Percentiles rank a stretch among this genome's conserved stretches.
These are phyloP conservation scores for Ormyrus labotus DNA, from an alignment of 2,888 invertebrate species.

Conservation along the genomic window DNA sequence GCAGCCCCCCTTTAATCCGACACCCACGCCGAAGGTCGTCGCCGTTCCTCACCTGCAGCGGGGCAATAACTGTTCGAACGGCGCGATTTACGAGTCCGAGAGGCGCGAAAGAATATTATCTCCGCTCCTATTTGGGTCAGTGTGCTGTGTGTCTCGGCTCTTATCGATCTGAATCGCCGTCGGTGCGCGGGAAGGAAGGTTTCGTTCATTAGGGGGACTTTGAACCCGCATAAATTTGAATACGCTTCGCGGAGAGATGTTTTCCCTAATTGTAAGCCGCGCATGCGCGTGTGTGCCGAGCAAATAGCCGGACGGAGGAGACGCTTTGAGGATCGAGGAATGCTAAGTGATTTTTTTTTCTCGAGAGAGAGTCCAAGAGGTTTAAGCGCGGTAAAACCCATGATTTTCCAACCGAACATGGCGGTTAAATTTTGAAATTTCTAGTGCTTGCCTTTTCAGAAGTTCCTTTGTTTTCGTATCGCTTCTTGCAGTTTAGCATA, in stretches of 20 bases:
- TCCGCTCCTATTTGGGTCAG: slow-evolving; percentile 4
- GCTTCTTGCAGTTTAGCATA: too few relatives aligned
- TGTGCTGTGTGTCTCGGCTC: neutral
- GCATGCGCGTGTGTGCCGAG: slow-evolving; percentile 12
- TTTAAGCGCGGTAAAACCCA: too few relatives aligned
- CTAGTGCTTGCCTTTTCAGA: too few relatives aligned
- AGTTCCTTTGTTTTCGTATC: too few relatives aligned
- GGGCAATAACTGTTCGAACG: slow-evolving; percentile 18
- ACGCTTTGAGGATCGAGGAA: slow-evolving; percentile 6
- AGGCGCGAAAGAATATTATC: slow-evolving; percentile 14
- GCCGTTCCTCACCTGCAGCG: slow-evolving; percentile 31
- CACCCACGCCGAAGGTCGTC: neutral
- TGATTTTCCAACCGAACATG: too few relatives aligned
- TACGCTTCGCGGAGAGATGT: slow-evolving; percentile 44
- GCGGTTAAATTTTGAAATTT: too few relatives aligned
- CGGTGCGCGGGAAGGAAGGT: neutral
- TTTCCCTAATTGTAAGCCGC: slow-evolving; percentile 48
- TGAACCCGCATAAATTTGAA: slow-evolving; percentile 50
- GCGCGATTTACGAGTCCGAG: slow-evolving; percentile 43
- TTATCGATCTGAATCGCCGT: neutral
- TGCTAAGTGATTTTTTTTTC: slow-evolving; percentile 26
- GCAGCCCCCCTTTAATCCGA: too few relatives aligned
- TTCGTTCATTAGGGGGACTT: neutral
- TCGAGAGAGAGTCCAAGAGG: neutral
- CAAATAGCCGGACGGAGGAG: slow-evolving; percentile 12